A percentile compares a stretch with the other conserved stretches of the same genome.
Evolutionary conservation across 2,888 invertebrate genomes (phyloP).

Genomic region (Andrena camellia): DNA sequence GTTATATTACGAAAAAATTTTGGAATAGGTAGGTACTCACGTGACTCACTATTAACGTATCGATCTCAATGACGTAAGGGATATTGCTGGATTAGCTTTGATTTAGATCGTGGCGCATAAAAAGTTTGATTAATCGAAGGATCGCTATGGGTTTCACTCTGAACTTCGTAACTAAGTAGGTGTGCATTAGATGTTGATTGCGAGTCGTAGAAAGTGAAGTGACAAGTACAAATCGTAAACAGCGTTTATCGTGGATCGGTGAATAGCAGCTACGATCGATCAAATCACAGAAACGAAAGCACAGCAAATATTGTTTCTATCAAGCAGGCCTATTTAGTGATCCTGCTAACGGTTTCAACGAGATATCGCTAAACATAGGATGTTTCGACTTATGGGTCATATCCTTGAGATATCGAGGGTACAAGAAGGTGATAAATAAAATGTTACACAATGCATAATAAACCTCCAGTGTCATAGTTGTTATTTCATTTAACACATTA

Average conservation of each 20-base stretch:
- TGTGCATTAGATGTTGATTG: conserved; percentile 27
- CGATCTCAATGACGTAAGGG: conserved; percentile 20
- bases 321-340: not conserved
- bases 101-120: conserved; percentile 29
- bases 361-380: not conserved
- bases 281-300: conserved; percentile 42
- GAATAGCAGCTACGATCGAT: conserved; percentile 33
- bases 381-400: too few relatives aligned
- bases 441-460: too few relatives aligned
- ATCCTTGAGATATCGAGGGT: too few relatives aligned
- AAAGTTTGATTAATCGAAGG: conserved; percentile 45
- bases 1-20: conserved; percentile 29
- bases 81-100: conserved; percentile 10
- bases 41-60: conserved; percentile 14
- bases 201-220: conserved; percentile 26
- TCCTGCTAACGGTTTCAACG: not conserved
- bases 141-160: conserved; percentile 14
- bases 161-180: conserved; percentile 9
- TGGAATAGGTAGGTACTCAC: not conserved
- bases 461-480: too few relatives aligned
- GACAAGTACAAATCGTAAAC: conserved; percentile 51
- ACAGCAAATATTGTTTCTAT: conserved; percentile 14
- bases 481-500: too few relatives aligned
- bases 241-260: conserved; percentile 31
- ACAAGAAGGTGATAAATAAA: too few relatives aligned